A percentile compares a stretch with the other conserved stretches of the same genome.
phyloP scores from a whole-genome alignment of 2,888 invertebrate species.

The Seladonia tumulorum region DNA sequence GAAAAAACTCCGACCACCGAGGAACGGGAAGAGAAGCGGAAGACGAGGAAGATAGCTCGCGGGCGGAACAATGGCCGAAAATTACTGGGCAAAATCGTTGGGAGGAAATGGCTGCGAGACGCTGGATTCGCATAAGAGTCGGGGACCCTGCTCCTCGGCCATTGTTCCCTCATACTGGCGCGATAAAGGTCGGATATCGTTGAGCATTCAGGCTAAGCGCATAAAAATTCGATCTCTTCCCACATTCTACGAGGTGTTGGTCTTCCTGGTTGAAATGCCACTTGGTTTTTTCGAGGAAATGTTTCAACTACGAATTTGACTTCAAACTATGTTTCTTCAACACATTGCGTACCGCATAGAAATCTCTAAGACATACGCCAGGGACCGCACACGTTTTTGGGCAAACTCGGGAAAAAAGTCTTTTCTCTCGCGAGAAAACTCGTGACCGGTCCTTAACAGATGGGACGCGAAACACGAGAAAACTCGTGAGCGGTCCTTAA shows the following conservation, averaged over 20 bases:
- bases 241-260: neutral
- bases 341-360: too few relatives aligned
- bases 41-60: slow-evolving; percentile 40
- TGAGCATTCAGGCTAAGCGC: neutral
- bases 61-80: slow-evolving; percentile 70
- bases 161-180: slow-evolving; percentile 52
- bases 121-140: slow-evolving; percentile 65
- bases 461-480: too few relatives aligned
- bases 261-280: neutral
- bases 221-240: neutral
- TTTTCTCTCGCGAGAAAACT: too few relatives aligned
- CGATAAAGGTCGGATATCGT: slow-evolving; percentile 1
- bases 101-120: slow-evolving; percentile 40
- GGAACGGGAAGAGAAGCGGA: neutral
- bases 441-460: too few relatives aligned
- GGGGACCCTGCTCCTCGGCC: slow-evolving; percentile 26
- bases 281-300: too few relatives aligned
- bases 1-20: neutral
- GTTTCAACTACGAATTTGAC: too few relatives aligned
- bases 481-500: too few relatives aligned
- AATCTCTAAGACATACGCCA: too few relatives aligned
- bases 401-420: too few relatives aligned
- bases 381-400: too few relatives aligned
- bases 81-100: slow-evolving; percentile 63
- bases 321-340: too few relatives aligned